Base-by-base conservation (phyloP, 2,797 vertebrate species). In the Rhincodon typus region DNA sequence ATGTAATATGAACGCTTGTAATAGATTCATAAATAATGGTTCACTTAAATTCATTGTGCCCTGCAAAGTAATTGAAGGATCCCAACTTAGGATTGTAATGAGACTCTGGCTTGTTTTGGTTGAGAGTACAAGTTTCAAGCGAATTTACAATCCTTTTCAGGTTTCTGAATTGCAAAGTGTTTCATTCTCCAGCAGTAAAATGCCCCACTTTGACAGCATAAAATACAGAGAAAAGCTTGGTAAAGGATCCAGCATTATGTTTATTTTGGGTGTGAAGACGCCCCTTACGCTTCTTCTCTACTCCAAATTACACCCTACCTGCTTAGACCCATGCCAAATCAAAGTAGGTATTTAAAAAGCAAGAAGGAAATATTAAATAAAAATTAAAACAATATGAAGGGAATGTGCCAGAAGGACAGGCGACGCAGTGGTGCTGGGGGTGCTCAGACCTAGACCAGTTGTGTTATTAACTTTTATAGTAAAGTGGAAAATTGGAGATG, bases 401-500 rank as follows among this genome's bases (percentile, higher is more conserved):
- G 38, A 84, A 42, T 84, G 21, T 25, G 82, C 82, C 82, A 84
- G 82, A 46, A 46, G 82, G 82, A 84, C 82, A 84, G 82, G 82
- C 82, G 82, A 84, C 82, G 46, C 82, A 84, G 82, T 84, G 21
- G 82, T 84, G 19, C 82, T 46, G 82, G 82, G 82, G 82, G 82
- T 84, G 82, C 82, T 84, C 82, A 84, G 82, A 84, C 42, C 38
- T 42, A 84, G 82, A 25, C 38, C 82, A 84, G 38, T 84, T 46
- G 82, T 84, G 82, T 84, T 84, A 84, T 84, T 84, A 84, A 84
- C 82, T 84, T 84, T 84, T 84, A 84, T 84, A 84, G 82, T 84
- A 84, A 84, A 84, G 19, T 84, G 38, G 82, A 84, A 84, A 84
- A 21, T 84, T 84, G 82, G 82, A 84, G 82, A 21, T 84, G 17